Evolutionary conservation across 2,888 invertebrate species (phyloP).

Genomic region (Apotomis betuletana): DNA sequence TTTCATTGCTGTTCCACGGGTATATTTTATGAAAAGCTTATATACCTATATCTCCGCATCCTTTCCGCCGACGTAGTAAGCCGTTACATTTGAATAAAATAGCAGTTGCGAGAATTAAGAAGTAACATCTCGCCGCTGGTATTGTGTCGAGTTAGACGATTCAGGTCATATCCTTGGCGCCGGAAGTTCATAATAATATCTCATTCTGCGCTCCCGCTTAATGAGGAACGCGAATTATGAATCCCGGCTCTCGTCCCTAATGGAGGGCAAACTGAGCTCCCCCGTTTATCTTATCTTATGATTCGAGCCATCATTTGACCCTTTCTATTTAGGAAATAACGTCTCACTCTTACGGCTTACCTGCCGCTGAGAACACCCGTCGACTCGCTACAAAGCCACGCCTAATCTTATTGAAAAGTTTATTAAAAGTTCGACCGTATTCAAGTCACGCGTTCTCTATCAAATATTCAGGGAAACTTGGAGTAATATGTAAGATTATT

Average conservation of each 20-base stretch:
- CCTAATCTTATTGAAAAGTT: conserved; percentile 37
- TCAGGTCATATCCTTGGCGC: conserved; percentile 51
- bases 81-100: conserved; percentile 34
- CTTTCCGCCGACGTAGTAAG: conserved; percentile 14
- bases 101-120: conserved; percentile 30
- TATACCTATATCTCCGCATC: conserved; percentile 11
- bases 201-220: conserved; percentile 61
- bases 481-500: conserved; percentile 57
- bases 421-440: conserved; percentile 45
- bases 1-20: background rate
- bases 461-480: conserved; percentile 60
- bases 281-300: conserved; percentile 52
- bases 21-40: background rate
- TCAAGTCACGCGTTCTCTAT: conserved; percentile 51
- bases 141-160: conserved; percentile 45
- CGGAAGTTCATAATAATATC: conserved; percentile 65
- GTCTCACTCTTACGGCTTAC: conserved; percentile 18
- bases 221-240: conserved; percentile 68
- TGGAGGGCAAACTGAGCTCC: conserved; percentile 54
- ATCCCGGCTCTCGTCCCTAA: conserved; percentile 59
- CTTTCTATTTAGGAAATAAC: conserved; percentile 42
- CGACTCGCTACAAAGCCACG: conserved; percentile 17
- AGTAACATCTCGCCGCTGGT: conserved; percentile 27
- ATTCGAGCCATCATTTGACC: conserved; percentile 54
- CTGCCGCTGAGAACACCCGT: conserved; percentile 1